Conservation (phyloP, 2,113 vertebrate genomes). For the Burhinus bistriatus region DNA sequence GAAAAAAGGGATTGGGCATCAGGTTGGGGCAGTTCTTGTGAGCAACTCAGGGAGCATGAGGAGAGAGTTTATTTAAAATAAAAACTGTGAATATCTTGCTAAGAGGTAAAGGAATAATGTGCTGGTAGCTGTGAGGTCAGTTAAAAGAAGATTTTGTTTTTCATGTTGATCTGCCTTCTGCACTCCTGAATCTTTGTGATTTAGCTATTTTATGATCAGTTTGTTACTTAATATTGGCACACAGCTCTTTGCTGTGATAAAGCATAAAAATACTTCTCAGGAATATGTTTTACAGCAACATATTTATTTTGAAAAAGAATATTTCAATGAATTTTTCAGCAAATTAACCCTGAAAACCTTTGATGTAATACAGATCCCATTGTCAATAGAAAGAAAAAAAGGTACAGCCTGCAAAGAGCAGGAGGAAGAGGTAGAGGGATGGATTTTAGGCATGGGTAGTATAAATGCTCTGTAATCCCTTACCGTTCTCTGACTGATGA, state of each 20-base stretch:
- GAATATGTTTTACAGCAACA: not conserved
- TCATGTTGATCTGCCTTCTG: not conserved
- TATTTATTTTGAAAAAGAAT: not conserved
- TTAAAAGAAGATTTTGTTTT: not conserved
- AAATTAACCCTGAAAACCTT: constrained; percentile 14
- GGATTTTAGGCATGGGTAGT: constrained; percentile 3
- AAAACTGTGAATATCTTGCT: not conserved
- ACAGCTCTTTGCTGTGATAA: not conserved
- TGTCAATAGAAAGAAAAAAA: not conserved
- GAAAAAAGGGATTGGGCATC: not conserved
- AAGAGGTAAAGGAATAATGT: not conserved
- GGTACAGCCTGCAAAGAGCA: not conserved
- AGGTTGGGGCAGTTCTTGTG: not conserved
- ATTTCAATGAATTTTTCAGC: not conserved
- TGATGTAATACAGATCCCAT: not conserved
- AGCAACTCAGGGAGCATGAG: not conserved
- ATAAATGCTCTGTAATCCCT: constrained; percentile 27
- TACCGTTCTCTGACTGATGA: constrained; percentile 39
- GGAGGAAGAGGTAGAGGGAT: not conserved
- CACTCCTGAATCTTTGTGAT: not conserved
- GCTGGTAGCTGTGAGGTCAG: not conserved
- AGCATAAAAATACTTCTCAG: not conserved
- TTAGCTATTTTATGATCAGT: not conserved
- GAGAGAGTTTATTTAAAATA: not conserved
- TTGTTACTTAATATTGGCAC: not conserved